These are phyloP conservation scores for Corythornis vintsioides DNA, from an alignment of 2,113 vertebrate species.

Conservation along the genomic window DNA sequence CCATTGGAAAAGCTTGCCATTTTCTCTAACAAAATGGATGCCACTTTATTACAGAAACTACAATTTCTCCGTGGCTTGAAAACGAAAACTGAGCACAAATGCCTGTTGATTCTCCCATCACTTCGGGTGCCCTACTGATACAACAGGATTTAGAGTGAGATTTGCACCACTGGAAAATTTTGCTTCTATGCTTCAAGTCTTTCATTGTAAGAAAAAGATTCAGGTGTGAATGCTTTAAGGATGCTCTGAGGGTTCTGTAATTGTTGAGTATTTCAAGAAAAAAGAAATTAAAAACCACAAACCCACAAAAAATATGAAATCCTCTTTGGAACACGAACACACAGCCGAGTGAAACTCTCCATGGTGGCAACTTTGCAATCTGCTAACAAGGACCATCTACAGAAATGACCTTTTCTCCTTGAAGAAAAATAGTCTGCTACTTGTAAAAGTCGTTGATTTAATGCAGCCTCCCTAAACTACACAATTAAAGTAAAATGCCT, in stretches of 20 bases:
- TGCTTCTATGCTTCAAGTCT: neutral
- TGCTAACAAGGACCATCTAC: neutral
- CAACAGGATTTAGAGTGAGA: neutral
- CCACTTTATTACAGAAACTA: neutral
- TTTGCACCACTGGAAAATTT: neutral
- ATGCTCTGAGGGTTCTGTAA: neutral
- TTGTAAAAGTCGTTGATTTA: neutral
- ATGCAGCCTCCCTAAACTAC: neutral
- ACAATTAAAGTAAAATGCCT: conserved; percentile 7
- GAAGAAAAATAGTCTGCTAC: neutral
- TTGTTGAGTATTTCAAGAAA: neutral
- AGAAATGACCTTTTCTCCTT: neutral
- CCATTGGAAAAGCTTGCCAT: neutral
- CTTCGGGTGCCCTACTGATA: neutral
- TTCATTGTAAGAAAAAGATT: conserved; percentile 17
- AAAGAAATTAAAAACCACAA: neutral
- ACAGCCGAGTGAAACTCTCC: neutral
- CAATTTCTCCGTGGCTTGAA: neutral
- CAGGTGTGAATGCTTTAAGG: neutral
- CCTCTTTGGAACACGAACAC: neutral
- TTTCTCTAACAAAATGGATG: conserved; percentile 19
- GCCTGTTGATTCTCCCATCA: neutral
- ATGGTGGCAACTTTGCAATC: neutral
- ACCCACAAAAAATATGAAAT: neutral
- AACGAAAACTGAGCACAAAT: neutral